Base-by-base conservation (phyloP, 2,888 invertebrate genomes). In the Cremastinae sp. region DNA sequence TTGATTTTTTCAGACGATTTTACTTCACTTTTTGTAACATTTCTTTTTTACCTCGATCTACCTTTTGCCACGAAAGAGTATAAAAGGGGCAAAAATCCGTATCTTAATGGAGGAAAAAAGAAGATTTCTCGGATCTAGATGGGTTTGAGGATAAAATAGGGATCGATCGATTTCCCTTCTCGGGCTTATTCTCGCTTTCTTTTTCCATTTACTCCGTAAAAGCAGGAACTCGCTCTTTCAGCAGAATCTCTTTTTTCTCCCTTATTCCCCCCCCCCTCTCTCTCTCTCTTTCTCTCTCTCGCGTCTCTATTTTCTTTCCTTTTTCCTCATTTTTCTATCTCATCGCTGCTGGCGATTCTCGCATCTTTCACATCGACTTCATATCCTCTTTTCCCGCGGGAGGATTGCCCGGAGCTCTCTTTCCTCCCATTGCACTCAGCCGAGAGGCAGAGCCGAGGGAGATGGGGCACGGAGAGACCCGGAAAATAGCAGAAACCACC, bases 391-490 rank as follows among this genome's bases (percentile, higher is more conserved):
- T 58, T 58, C 68, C 34, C 68, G 34, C 7, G 47, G 58, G 68
- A 47, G 68, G 14, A 56, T 68, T 58, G 68, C 47, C 66, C 74
- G 54, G 16, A 51, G 69, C 41, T 59, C 10, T 28, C 10, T 58
- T 28, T 51, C 41, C 12, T 59, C 41, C 38, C 9, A 8, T 16
- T 28, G 28, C 36, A 12, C 14, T 54, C 14, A 12, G 14, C 41
- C 41, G n/a, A 22, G 41, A 43, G 22, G 41, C n/a, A 43, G 8
- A 59, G 22, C 28, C 1, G 58, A 14, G 12, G 16, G 58, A 58
- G 20, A 43, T 5, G 14, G 45, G 9, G 43, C 5, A n/a, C 4
- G 10, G 14, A n/a, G 28, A 28, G 28, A 5, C 14, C 49, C 38
- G 36, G 34, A 64, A 62, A 54, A 34, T 22, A 16, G 36, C 20